Conservation (phyloP, 2,888 invertebrate species). For the Cataglyphis rosenhaueri region DNA sequence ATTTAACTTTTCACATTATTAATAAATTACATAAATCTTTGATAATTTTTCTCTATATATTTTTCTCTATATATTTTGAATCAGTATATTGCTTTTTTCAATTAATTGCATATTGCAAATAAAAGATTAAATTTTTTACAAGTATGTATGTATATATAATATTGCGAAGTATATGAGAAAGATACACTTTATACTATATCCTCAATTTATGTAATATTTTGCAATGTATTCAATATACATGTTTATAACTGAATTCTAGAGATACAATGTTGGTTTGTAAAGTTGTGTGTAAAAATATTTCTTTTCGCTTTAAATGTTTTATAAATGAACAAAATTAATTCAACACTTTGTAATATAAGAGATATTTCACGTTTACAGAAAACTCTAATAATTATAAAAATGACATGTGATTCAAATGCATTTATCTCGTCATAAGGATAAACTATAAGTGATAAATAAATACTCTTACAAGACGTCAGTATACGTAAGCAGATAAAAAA, state of each 20-base stretch:
- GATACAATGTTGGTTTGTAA: conserved; percentile 24
- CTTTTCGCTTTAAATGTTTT: conserved; percentile 15
- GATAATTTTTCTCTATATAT: conserved; percentile 13
- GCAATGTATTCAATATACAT: conserved; percentile 35
- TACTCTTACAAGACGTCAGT: conserved; percentile 59
- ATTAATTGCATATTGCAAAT: not conserved
- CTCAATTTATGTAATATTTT: conserved; percentile 30
- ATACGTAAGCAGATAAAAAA: conserved; percentile 52
- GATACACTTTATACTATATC: conserved; percentile 23
- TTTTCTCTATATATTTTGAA: not conserved
- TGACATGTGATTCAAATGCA: conserved; percentile 67
- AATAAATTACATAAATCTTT: conserved; percentile 12
- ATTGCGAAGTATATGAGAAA: conserved; percentile 13
- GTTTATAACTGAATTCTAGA: conserved; percentile 23
- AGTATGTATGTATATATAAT: not conserved
- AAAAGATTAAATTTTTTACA: conserved; percentile 1
- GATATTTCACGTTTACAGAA: conserved; percentile 30
- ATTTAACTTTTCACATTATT: conserved; percentile 38
- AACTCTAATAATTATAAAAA: conserved; percentile 46
- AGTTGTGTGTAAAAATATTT: conserved; percentile 42
- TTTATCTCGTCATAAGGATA: conserved; percentile 63
- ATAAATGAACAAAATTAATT: conserved; percentile 28
- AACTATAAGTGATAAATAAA: conserved; percentile 71
- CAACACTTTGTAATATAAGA: conserved; percentile 10
- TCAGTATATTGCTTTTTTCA: conserved; percentile 22